Percentiles rank a stretch among this genome's conserved stretches.
phyloP scores from a whole-genome alignment of 2,888 invertebrate species.

The Ommatoiulus sabulosus region DNA sequence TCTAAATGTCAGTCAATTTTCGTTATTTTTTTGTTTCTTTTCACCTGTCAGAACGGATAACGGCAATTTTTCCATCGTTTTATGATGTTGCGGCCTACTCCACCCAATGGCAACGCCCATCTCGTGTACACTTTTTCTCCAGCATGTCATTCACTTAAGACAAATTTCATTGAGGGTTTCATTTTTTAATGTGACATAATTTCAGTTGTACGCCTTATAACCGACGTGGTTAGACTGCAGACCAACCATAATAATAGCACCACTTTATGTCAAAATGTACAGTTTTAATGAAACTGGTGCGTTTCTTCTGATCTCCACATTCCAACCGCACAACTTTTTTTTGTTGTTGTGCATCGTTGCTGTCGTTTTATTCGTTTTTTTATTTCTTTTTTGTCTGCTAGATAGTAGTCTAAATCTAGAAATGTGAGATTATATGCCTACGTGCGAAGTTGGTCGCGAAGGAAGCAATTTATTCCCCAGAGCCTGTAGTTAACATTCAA shows the following conservation, averaged over 20 bases:
- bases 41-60: constrained; percentile 39
- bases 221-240: constrained; percentile 1
- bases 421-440: constrained; percentile 1
- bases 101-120: constrained; percentile 33
- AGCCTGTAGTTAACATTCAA: constrained; percentile 16
- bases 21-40: constrained; percentile 18
- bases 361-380: constrained; percentile 12
- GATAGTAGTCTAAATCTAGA: neutral
- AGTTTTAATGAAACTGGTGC: constrained; percentile 12
- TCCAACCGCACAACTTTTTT: neutral
- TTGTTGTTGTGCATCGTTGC: neutral
- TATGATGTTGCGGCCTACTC: constrained; percentile 32
- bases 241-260: neutral
- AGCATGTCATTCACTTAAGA: constrained; percentile 17
- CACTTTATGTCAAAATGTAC: neutral
- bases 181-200: constrained; percentile 43
- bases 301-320: neutral
- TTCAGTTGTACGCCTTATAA: neutral
- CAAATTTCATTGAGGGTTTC: constrained; percentile 31
- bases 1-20: constrained; percentile 46
- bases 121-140: constrained; percentile 12
- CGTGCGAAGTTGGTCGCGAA: neutral
- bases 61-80: constrained; percentile 26
- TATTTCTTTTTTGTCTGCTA: constrained; percentile 19
- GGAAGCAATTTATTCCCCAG: neutral